Evolutionary conservation across 2,888 invertebrate species (phyloP).

Genomic region (Cactoblastis cactorum): DNA sequence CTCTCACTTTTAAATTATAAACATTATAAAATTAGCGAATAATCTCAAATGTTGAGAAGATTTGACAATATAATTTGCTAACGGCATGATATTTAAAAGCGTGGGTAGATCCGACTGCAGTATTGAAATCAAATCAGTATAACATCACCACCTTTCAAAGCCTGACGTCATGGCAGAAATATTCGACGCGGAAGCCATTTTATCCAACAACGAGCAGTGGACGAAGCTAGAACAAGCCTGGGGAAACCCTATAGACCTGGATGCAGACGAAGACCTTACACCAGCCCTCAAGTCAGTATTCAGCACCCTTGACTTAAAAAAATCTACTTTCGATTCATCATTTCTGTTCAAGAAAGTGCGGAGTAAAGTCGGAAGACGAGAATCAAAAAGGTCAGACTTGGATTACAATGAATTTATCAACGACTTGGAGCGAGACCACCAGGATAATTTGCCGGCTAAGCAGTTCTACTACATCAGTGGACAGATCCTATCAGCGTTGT

Average conservation of each 20-base stretch:
- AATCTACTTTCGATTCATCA: slow-evolving; percentile 62
- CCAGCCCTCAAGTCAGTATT: slow-evolving; percentile 41
- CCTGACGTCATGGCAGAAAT: slow-evolving; percentile 28
- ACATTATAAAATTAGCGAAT: no score
- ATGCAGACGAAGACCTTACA: slow-evolving; percentile 49
- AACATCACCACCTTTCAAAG: neutral
- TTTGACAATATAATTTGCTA: neutral
- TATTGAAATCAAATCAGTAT: neutral
- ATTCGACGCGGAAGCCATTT: slow-evolving; percentile 51
- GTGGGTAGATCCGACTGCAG: neutral
- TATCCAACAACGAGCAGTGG: slow-evolving; percentile 64
- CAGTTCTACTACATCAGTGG: slow-evolving; percentile 53
- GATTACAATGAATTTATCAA: slow-evolving; percentile 58
- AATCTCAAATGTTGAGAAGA: no score
- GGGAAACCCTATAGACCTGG: slow-evolving; percentile 61
- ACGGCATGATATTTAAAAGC: neutral
- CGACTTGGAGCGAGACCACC: slow-evolving; percentile 37
- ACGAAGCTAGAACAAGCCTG: slow-evolving; percentile 58
- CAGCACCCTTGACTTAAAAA: slow-evolving; percentile 52
- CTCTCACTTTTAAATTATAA: no score
- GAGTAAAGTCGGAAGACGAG: slow-evolving; percentile 43
- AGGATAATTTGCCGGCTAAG: slow-evolving; percentile 33
- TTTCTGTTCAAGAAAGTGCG: slow-evolving; percentile 54
- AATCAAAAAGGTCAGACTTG: slow-evolving; percentile 41
- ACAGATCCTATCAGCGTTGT: slow-evolving; percentile 55